These are phyloP conservation scores for Centropristis striata DNA, from an alignment of 2,113 vertebrate species.

Conservation along the genomic window DNA sequence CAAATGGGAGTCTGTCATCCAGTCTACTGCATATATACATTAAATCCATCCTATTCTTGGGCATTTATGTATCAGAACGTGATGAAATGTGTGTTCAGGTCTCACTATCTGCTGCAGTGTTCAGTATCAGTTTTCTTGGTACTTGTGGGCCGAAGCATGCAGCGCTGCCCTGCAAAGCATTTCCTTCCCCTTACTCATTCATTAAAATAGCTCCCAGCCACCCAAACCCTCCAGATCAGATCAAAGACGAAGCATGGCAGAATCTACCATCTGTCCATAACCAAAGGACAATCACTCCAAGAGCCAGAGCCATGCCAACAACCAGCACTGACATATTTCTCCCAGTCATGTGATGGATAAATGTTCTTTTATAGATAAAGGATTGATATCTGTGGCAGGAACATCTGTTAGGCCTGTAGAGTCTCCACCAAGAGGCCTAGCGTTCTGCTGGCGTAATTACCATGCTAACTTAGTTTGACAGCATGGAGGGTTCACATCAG, in stretches of 20 bases:
- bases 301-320: constrained; percentile 53
- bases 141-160: constrained; percentile 56
- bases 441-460: constrained; percentile 52
- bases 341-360: constrained; percentile 30
- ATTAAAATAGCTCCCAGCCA: constrained; percentile 82
- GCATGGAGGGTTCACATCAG: constrained; percentile 52
- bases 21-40: neutral
- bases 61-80: constrained; percentile 13
- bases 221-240: constrained; percentile 67
- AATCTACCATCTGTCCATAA: constrained; percentile 79
- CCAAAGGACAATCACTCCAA: constrained; percentile 71
- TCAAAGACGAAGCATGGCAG: constrained; percentile 79
- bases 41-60: neutral
- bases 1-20: constrained; percentile 25
- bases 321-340: constrained; percentile 23
- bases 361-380: constrained; percentile 37
- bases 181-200: constrained; percentile 87
- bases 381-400: constrained; percentile 44
- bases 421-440: constrained; percentile 36
- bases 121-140: constrained; percentile 37
- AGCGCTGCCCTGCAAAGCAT: constrained; percentile 79
- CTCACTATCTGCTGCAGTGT: constrained; percentile 37
- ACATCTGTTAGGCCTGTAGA: constrained; percentile 62
- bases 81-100: constrained; percentile 39
- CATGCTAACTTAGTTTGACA: constrained; percentile 21